phyloP scores from a whole-genome alignment of 1,140 invertebrate species.

The Meloidogyne floridensis region DNA sequence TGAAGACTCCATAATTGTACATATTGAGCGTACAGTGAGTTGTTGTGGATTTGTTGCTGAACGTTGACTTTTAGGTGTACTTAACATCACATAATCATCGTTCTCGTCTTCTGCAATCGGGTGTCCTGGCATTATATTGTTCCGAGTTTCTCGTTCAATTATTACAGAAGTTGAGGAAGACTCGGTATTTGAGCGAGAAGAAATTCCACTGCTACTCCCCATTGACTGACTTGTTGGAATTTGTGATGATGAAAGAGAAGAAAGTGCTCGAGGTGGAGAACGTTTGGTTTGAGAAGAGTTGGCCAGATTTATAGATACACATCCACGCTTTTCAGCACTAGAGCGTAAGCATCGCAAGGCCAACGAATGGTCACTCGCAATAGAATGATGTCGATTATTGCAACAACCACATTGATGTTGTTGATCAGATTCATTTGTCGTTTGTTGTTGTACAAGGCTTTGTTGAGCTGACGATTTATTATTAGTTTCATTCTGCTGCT shows the following conservation, averaged over 20 bases:
- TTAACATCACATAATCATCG: constrained; percentile 21
- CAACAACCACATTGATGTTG: constrained; percentile 11
- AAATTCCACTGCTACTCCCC: constrained; percentile 23
- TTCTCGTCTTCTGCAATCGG: constrained; percentile 27
- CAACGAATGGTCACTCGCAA: not conserved
- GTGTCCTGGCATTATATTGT: not conserved
- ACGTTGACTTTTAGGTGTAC: not conserved
- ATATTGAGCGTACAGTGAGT: constrained; percentile 17
- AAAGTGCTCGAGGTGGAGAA: constrained; percentile 2
- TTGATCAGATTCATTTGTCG: constrained; percentile 1
- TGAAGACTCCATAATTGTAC: constrained; percentile 30
- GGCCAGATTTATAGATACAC: constrained; percentile 16
- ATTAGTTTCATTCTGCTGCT: not conserved
- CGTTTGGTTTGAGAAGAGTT: not conserved
- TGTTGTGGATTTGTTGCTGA: constrained; percentile 14
- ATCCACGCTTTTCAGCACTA: not conserved
- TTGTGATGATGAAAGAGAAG: not conserved
- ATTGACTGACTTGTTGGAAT: constrained; percentile 21
- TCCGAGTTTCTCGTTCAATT: not conserved
- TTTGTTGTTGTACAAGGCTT: not conserved
- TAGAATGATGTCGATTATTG: constrained; percentile 12
- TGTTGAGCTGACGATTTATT: not conserved
- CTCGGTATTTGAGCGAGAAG: constrained; percentile 21
- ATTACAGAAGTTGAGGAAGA: constrained; percentile 11
- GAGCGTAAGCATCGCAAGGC: not conserved